phyloP scores from a whole-genome alignment of 2,113 vertebrate genomes.

The Pelobates fuscus region DNA sequence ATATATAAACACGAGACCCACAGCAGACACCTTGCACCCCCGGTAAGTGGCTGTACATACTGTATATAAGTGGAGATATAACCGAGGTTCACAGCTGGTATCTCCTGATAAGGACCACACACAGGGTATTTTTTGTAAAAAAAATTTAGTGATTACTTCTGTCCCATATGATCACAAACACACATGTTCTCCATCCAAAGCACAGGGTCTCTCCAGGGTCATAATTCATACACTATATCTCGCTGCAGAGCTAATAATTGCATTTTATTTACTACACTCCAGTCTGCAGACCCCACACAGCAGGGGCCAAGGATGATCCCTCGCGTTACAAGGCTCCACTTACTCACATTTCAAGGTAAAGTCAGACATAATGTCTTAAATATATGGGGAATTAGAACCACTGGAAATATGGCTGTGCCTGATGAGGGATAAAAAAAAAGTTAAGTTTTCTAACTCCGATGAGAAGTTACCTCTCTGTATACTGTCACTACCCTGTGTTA shows the following conservation, averaged over 20 bases:
- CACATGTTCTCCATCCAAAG: slow-evolving; percentile 28
- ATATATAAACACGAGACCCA: no score
- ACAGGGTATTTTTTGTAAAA: slow-evolving; percentile 1
- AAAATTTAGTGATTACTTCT: neutral
- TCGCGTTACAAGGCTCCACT: no score
- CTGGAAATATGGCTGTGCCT: no score
- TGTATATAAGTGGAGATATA: neutral
- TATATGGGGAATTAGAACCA: no score
- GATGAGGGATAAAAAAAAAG: no score
- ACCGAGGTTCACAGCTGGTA: neutral
- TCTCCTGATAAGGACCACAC: slow-evolving; percentile 13
- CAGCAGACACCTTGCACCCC: no score
- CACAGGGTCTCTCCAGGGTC: neutral
- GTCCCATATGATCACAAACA: neutral
- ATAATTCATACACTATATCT: slow-evolving; percentile 18
- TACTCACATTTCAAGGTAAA: no score
- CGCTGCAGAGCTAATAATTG: neutral
- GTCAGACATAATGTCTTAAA: no score
- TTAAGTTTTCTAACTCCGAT: no score
- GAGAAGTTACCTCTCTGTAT: no score
- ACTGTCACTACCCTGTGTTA: no score
- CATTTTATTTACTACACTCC: slow-evolving; percentile 4
- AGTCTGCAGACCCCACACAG: slow-evolving; percentile 8
- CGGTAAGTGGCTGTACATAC: neutral
- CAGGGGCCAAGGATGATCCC: neutral